Conservation (phyloP, 2,113 vertebrate genomes). For the Gobio gobio region DNA sequence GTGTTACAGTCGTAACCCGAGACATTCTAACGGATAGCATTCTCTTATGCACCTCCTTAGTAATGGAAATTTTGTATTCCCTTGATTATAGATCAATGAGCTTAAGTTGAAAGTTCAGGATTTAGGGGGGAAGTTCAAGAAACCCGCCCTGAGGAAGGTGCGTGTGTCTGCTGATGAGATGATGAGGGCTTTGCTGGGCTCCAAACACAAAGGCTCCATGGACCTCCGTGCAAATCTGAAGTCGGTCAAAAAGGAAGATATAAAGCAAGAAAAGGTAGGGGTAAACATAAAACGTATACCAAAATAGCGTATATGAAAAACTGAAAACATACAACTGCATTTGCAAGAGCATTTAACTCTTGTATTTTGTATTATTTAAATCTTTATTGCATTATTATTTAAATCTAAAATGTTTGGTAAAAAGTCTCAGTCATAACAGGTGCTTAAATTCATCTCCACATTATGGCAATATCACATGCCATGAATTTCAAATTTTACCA, state of each 20-base stretch:
- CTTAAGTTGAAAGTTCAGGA: constrained; percentile 86
- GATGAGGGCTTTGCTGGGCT: constrained; percentile 86
- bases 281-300: neutral
- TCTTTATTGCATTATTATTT: neutral
- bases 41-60: neutral
- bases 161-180: constrained; percentile 86
- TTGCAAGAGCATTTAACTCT: too few relatives aligned
- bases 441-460: neutral
- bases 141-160: constrained; percentile 81
- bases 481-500: neutral
- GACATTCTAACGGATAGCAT: neutral
- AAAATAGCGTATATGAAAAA: neutral
- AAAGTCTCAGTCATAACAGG: neutral
- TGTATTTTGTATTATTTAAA: too few relatives aligned
- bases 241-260: constrained; percentile 90
- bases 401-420: neutral
- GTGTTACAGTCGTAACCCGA: too few relatives aligned
- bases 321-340: too few relatives aligned
- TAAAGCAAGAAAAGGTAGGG: constrained; percentile 81
- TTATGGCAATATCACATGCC: neutral
- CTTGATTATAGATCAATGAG: constrained; percentile 78
- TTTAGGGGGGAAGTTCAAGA: constrained; percentile 86
- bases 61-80: neutral
- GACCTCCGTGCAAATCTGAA: constrained; percentile 88
- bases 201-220: constrained; percentile 91